These are phyloP conservation scores for Gasterosteus nipponicus DNA, from an alignment of 2,113 vertebrate genomes.

Conservation along the genomic window DNA sequence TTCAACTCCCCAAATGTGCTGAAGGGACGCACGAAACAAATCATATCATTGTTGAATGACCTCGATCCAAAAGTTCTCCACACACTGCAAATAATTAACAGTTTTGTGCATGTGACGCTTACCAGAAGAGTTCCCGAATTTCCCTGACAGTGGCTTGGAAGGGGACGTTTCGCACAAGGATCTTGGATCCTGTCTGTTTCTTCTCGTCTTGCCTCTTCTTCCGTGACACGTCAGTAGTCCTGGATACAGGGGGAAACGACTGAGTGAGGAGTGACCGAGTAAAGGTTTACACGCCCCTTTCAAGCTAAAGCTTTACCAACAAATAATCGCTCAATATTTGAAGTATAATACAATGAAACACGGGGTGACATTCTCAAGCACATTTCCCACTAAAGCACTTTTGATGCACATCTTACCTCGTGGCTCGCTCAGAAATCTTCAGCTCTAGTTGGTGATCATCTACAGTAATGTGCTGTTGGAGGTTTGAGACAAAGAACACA, in stretches of 20 bases:
- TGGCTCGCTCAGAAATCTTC: constrained; percentile 90
- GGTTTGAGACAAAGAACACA: constrained; percentile 8
- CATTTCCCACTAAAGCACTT: background rate
- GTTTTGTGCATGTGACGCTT: background rate
- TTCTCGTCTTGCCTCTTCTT: constrained; percentile 86
- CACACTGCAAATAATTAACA: background rate
- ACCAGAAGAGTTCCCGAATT: constrained; percentile 96
- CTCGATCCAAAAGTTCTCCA: background rate
- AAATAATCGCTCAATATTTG: background rate
- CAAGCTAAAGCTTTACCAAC: background rate
- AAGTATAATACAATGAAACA: background rate
- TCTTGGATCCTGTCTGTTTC: constrained; percentile 93
- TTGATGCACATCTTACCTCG: constrained; percentile 81
- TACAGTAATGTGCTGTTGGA: constrained; percentile 85
- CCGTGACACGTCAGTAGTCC: constrained; percentile 70
- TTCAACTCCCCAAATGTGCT: constrained; percentile 98
- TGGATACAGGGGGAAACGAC: constrained; percentile 49
- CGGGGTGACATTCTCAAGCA: background rate
- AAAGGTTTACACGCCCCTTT: background rate
- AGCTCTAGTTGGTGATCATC: constrained; percentile 91
- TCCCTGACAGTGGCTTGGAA: constrained; percentile 92
- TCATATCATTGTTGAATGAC: background rate
- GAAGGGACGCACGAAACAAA: constrained; percentile 22
- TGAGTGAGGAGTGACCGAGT: background rate
- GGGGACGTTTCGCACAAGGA: constrained; percentile 94